phyloP scores from a whole-genome alignment of 2,113 vertebrate species.

The Hypanus sabinus region DNA sequence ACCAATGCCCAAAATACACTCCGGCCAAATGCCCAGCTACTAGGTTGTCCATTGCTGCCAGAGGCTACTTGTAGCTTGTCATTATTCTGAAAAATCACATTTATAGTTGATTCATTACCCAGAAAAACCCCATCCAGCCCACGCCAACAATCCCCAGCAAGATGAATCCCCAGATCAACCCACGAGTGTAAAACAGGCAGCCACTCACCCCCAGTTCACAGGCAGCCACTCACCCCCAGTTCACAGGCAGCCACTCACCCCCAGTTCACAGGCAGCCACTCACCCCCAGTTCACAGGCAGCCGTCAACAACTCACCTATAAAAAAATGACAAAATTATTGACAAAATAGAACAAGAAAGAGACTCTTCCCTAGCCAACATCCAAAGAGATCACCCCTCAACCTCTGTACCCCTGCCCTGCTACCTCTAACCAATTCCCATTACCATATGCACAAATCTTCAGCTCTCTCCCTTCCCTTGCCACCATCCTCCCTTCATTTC shows the following conservation, averaged over 20 bases:
- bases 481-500: not conserved
- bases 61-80: too few species aligned
- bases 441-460: not conserved
- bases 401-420: not conserved
- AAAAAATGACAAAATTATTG: conserved; percentile 62
- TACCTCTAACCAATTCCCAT: not conserved
- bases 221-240: conserved; percentile 98
- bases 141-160: too few species aligned
- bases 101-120: too few species aligned
- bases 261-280: conserved; percentile 57
- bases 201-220: conserved; percentile 98
- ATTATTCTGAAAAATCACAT: too few species aligned
- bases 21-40: not conserved
- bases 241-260: conserved; percentile 98
- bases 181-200: not conserved
- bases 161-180: not conserved
- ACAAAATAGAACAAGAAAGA: not conserved
- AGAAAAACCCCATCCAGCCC: too few species aligned
- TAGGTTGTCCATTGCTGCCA: not conserved
- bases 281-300: conserved; percentile 98
- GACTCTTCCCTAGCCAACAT: not conserved
- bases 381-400: not conserved
- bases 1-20: too few species aligned
- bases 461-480: not conserved
- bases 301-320: conserved; percentile 99